phyloP scores from a whole-genome alignment of 2,888 invertebrate genomes.

The Xanthorhoe designata region DNA sequence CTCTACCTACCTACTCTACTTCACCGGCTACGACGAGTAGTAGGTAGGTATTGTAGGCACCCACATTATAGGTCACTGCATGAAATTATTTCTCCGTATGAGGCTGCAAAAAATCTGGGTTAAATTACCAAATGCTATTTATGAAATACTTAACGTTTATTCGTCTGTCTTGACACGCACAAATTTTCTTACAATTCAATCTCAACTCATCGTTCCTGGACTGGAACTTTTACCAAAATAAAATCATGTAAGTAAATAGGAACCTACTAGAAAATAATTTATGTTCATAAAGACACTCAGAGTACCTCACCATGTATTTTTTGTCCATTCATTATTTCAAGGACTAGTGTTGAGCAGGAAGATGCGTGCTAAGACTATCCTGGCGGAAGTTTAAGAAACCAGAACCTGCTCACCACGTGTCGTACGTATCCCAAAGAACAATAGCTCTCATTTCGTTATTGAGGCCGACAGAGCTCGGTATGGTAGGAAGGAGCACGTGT shows the following conservation, averaged over 20 bases:
- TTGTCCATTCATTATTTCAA: neutral
- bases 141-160: neutral
- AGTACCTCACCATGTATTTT: neutral
- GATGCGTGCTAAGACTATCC: conserved; percentile 10
- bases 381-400: conserved; percentile 56
- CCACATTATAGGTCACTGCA: conserved; percentile 9
- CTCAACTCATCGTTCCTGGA: too few species aligned
- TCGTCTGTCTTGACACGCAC: neutral
- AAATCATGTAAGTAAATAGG: too few species aligned
- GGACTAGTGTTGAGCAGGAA: conserved; percentile 7
- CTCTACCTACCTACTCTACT: conserved; percentile 7
- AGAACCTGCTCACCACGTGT: conserved; percentile 80
- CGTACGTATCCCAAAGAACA: conserved; percentile 64
- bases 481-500: conserved; percentile 80
- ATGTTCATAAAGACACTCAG: too few species aligned
- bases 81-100: conserved; percentile 29
- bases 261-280: too few species aligned
- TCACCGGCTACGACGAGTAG: conserved; percentile 4
- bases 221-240: too few species aligned
- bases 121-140: neutral
- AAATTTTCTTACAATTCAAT: too few species aligned
- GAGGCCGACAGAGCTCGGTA: conserved; percentile 63
- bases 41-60: too few species aligned
- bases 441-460: conserved; percentile 77
- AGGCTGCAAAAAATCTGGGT: conserved; percentile 26